These are phyloP conservation scores for Epirrhoe alternata DNA, from an alignment of 2,888 invertebrate genomes.

Conservation along the genomic window DNA sequence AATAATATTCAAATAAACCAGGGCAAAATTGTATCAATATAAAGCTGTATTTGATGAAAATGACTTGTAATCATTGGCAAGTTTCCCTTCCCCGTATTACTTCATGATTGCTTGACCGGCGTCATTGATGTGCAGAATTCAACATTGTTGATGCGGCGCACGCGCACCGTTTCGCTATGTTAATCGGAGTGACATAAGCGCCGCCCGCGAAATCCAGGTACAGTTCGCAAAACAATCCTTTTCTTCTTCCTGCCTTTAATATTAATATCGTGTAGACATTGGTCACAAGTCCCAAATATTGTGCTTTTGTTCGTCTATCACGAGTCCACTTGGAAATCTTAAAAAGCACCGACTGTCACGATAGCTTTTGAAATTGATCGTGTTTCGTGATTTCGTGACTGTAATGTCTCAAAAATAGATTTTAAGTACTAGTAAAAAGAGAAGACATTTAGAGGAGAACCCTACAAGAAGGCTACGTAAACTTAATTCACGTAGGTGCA, in stretches of 20 bases:
- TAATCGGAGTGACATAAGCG: constrained; percentile 27
- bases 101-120: constrained; percentile 7
- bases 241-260: background rate
- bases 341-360: background rate
- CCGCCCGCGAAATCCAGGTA: constrained; percentile 20
- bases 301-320: background rate
- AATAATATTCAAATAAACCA: no score
- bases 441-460: no score
- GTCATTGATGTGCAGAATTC: constrained; percentile 18
- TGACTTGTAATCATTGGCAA: background rate
- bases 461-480: no score
- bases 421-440: no score
- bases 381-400: background rate
- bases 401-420: no score
- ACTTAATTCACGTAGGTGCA: no score
- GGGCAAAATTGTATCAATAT: background rate
- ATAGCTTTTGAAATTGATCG: background rate
- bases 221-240: constrained; percentile 8
- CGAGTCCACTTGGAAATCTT: background rate
- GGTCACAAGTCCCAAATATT: background rate
- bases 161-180: constrained; percentile 18
- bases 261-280: background rate
- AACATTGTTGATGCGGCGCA: constrained; percentile 23
- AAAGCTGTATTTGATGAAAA: background rate
- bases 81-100: background rate